A percentile compares a stretch with the other conserved stretches of the same genome.
phyloP scores from a whole-genome alignment of 2,797 vertebrate species.

The Myotis vivesi region DNA sequence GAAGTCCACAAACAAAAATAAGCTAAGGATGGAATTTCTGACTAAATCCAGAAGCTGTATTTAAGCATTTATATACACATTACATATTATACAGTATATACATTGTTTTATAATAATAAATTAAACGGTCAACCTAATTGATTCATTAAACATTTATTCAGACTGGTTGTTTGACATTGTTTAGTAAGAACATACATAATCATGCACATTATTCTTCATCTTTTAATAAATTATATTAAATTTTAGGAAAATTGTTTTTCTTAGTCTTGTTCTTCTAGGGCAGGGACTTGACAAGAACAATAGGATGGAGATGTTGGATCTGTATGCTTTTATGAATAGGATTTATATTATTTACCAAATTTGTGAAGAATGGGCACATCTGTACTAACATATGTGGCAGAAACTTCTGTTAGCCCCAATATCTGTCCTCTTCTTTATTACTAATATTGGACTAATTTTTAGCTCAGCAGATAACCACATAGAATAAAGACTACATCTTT shows the following conservation, averaged over 20 bases:
- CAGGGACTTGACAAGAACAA: not conserved
- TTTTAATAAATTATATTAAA: slow-evolving; percentile 1
- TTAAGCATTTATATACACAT: not conserved
- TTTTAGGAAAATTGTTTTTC: not conserved
- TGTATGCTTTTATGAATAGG: not conserved
- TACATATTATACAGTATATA: not conserved
- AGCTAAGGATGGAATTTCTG: not conserved
- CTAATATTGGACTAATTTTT: not conserved
- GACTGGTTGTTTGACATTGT: not conserved
- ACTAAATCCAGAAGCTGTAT: not conserved
- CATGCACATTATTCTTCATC: not conserved
- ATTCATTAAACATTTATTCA: slow-evolving; percentile 21
- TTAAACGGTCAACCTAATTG: not conserved
- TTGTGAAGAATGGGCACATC: not conserved
- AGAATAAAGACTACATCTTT: not conserved
- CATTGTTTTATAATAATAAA: not conserved
- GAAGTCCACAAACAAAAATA: not conserved
- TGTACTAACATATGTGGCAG: not conserved
- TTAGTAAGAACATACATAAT: not conserved
- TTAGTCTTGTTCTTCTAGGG: not conserved
- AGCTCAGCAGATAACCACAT: not conserved
- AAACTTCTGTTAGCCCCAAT: not conserved
- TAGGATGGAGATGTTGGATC: not conserved
- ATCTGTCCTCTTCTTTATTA: not conserved
- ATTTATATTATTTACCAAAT: not conserved